Evolutionary conservation across 1,140 invertebrate genomes (phyloP), one percentile per base, ranked within the genome.

Genomic region (Diorhabda elongata): DNA sequence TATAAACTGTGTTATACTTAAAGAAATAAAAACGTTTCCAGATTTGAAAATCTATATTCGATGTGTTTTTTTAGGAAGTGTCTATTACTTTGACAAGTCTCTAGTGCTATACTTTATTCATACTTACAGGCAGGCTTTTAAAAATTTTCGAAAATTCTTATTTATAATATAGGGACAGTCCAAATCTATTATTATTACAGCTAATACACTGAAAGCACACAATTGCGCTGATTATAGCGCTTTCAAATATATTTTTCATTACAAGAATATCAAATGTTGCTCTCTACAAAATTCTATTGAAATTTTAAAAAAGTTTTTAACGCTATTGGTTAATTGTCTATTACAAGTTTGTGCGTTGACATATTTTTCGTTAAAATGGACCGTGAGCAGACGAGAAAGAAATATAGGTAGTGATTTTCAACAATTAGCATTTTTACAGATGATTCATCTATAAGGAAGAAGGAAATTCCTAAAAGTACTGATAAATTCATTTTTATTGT

Each of bases 101-200:
- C 59, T 77, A 72, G 78, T 74, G 75, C 69, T 77, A 73, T 77
- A 77, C 76, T 71, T 69, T 72, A 74, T 75, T 79, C 76, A 78
- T 79, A 78, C 76, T 79, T 78, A 76, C 74, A 80, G 76, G 78
- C 77, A 80, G 76, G 78, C 77, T 75, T 80, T 75, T 77, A 80
- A 79, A 81, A 81, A 79, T 80, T 81, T 81, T 81, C 76, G 75
- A 79, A 81, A 81, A 81, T 77, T 79, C 75, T 79, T 79, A 79
- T 71, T 42, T 62, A 62, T 62, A 70, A 77, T 80, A 79, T 78
- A 79, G 74, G 79, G 79, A 81, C 79, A 81, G 79, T 81, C 76
- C 78, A 74, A 52, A 77, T 79, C 78, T 79, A 80, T 78, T 73
- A 60, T 73, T 64, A 69, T 68, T 73, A 69, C 71, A 74, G 76